Conservation (phyloP, 23 tunicate genomes). For the Ciona savignyi region DNA sequence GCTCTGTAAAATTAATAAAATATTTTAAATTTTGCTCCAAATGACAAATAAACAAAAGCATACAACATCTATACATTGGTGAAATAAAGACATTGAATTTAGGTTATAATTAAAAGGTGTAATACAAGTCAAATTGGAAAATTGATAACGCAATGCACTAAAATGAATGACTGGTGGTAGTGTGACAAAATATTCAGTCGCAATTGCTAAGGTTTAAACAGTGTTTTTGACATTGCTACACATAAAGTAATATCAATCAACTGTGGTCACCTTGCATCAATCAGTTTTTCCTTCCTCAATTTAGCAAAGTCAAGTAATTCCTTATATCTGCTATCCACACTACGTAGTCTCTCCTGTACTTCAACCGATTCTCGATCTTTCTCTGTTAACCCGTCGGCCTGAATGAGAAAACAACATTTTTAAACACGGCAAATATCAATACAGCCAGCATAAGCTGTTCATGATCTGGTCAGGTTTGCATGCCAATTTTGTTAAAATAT, state of each 20-base stretch:
- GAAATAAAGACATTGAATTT: no score
- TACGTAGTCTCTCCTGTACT: conserved; percentile 64
- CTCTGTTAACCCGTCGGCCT: conserved; percentile 66
- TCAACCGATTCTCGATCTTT: conserved; percentile 54
- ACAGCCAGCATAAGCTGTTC: neutral
- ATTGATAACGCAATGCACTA: no score
- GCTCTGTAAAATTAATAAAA: conserved; percentile 36
- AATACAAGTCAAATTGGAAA: no score
- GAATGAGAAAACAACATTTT: conserved; percentile 1
- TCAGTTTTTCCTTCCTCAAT: conserved; percentile 53
- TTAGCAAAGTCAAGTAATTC: conserved; percentile 50
- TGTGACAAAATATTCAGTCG: neutral
- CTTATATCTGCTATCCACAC: conserved; percentile 40
- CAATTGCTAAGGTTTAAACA: neutral
- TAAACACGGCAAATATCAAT: no score
- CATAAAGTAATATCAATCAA: conserved; percentile 4
- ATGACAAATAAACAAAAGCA: neutral
- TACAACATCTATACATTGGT: no score
- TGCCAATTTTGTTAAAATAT: neutral
- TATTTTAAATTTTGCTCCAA: neutral
- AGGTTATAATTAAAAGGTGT: no score
- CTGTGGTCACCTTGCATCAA: conserved; percentile 52
- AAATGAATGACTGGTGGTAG: neutral
- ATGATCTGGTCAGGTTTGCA: neutral
- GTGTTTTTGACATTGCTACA: neutral